Evolutionary conservation across 2,113 vertebrate species (phyloP), one percentile per base, ranked within the genome.

Genomic region (Dinomys branickii): DNA sequence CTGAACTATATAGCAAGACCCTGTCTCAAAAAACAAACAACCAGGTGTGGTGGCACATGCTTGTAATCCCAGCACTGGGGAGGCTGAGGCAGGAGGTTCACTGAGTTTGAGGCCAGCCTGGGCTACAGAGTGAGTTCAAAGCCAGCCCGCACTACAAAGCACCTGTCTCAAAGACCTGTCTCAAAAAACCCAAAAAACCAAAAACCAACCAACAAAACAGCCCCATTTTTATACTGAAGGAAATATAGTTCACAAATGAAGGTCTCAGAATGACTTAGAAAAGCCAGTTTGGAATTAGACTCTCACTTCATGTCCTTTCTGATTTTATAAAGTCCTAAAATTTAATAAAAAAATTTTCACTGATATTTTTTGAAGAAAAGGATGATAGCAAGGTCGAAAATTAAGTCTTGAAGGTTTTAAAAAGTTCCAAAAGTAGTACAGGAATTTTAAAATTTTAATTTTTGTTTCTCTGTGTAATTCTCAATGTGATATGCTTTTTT

Each of bases 191-290:
- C 44, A 44, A 75, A 75, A 47, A 24, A 0, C 71, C 44, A 75
- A 75, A 73, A 67, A 67, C 14, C 63, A 69, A 67, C 9, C 5
- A 69, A 24, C 14, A 50, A 77, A 13, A 80, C 52, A 78, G 4
- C 8, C 7, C 3, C 28, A 85, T 38, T 88, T 93, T 50, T 58
- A 47, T 44, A 77, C 0, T 24, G 14, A 92, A 94, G 20, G 58
- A 94, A 90, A 88, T 52, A 61, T 10, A 33, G 41, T 78, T 65
- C 65, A 87, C 54, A 26, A 93, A 82, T n/a, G 77, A 88, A 92
- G 35, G 88, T 75, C 81, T 75, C 56, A 92, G 61, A 87, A 88
- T 92, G n/a, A 94, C 56, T 89, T 75, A 94, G 59, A 92, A 96
- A 96, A 80, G 24, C 7, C 61, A 19, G 24, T 22, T 97, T 86